Evolutionary conservation across 2,113 vertebrate genomes (phyloP).

Genomic region (Coptodon bakossiorum): DNA sequence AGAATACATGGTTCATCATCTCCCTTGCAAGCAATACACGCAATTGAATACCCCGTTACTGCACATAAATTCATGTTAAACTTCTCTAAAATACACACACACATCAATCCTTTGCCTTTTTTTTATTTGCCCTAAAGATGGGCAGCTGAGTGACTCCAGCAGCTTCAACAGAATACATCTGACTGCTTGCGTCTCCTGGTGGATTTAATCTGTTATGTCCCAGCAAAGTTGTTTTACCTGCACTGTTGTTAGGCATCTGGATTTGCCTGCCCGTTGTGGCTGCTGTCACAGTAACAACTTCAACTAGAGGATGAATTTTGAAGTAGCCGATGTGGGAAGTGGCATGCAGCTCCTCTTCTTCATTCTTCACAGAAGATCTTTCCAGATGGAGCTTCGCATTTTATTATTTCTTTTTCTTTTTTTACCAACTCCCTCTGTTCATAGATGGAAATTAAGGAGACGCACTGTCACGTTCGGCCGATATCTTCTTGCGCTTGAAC

Average conservation of each 20-base stretch:
- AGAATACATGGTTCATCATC: neutral
- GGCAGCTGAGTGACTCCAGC: neutral
- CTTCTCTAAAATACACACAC: neutral
- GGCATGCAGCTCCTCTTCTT: neutral
- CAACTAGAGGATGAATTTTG: conserved; percentile 32
- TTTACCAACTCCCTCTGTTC: conserved; percentile 42
- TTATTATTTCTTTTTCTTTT: neutral
- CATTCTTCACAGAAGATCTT: conserved; percentile 50
- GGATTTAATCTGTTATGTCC: neutral
- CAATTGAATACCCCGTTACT: neutral
- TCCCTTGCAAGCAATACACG: neutral
- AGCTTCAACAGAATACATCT: neutral
- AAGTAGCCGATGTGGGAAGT: conserved; percentile 19
- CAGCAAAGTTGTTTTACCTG: neutral
- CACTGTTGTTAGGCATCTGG: conserved; percentile 11
- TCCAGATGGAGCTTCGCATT: conserved; percentile 42
- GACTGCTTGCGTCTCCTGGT: neutral
- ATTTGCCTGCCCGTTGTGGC: conserved; percentile 24
- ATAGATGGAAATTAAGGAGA: conserved; percentile 34
- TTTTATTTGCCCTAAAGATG: neutral
- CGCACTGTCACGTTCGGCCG: neutral
- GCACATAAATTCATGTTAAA: neutral
- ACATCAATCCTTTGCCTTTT: neutral
- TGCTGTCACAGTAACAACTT: conserved; percentile 10
- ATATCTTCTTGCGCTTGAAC: conserved; percentile 14